Percentiles rank a stretch among this genome's conserved stretches.
phyloP scores from a whole-genome alignment of 2,797 vertebrate genomes.

The Micropoecilia bifurca region DNA sequence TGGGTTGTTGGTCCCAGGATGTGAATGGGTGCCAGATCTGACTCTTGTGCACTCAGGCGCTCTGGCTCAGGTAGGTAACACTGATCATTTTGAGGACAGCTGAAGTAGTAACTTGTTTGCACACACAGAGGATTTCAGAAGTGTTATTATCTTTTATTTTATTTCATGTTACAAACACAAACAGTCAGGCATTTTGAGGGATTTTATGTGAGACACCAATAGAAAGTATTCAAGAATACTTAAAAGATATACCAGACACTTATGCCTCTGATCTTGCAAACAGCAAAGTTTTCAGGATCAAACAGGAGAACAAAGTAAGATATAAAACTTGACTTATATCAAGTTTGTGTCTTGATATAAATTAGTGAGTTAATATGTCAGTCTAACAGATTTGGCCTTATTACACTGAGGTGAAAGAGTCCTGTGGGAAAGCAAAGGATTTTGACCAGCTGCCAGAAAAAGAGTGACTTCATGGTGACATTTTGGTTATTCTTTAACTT shows the following conservation, averaged over 20 bases:
- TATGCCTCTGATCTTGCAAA: no score
- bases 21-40: conserved; percentile 91
- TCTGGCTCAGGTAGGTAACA: conserved; percentile 87
- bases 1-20: conserved; percentile 90
- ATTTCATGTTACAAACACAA: background rate
- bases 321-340: no score
- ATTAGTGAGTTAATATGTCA: background rate
- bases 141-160: background rate
- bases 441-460: background rate
- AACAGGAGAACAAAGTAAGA: no score
- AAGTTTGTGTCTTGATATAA: background rate
- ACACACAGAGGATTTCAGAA: background rate
- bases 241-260: background rate
- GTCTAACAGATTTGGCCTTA: background rate
- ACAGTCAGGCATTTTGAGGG: background rate
- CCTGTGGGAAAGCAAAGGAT: background rate
- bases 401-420: background rate
- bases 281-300: no score
- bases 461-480: background rate
- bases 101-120: background rate
- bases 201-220: background rate
- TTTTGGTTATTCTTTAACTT: background rate
- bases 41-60: conserved; percentile 91
- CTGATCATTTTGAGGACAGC: background rate
- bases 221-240: background rate